Evolutionary conservation across 2,888 invertebrate genomes (phyloP).

Genomic region (Mythimna loreyi): DNA sequence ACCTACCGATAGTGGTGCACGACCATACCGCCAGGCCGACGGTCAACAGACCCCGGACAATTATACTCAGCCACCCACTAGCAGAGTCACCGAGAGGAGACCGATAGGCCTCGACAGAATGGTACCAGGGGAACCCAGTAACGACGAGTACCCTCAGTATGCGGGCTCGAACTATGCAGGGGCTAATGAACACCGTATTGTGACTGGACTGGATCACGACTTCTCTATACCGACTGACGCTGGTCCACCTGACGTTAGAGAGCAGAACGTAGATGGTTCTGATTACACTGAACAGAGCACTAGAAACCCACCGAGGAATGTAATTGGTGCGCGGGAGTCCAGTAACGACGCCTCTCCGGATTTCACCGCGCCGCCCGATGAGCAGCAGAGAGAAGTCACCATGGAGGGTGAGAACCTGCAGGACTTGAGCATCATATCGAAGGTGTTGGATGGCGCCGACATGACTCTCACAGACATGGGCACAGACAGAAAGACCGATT

Average conservation of each 20-base stretch:
- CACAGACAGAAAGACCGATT: constrained; percentile 73
- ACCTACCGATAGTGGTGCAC: constrained; percentile 77
- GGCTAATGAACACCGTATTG: constrained; percentile 87
- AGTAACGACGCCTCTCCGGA: constrained; percentile 73
- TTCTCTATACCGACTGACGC: constrained; percentile 76
- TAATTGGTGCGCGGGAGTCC: constrained; percentile 76
- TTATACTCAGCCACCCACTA: constrained; percentile 75
- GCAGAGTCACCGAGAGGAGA: constrained; percentile 78
- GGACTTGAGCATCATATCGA: constrained; percentile 83
- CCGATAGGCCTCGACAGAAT: constrained; percentile 91
- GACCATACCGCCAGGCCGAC: constrained; percentile 85
- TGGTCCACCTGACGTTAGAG: constrained; percentile 80
- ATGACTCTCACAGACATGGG: constrained; percentile 73
- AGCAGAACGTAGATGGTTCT: constrained; percentile 86
- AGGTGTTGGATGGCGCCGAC: constrained; percentile 88
- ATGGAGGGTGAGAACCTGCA: constrained; percentile 92
- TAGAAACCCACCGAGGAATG: constrained; percentile 75
- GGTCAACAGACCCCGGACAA: constrained; percentile 83
- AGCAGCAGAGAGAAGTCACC: constrained; percentile 89
- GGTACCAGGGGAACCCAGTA: constrained; percentile 92
- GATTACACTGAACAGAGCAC: constrained; percentile 81
- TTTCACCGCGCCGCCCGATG: constrained; percentile 74
- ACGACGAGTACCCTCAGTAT: constrained; percentile 83
- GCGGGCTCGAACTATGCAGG: constrained; percentile 79
- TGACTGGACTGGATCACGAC: constrained; percentile 90